Evolutionary conservation across 2,113 vertebrate genomes (phyloP).

Genomic region (Gopherus flavomarginatus): DNA sequence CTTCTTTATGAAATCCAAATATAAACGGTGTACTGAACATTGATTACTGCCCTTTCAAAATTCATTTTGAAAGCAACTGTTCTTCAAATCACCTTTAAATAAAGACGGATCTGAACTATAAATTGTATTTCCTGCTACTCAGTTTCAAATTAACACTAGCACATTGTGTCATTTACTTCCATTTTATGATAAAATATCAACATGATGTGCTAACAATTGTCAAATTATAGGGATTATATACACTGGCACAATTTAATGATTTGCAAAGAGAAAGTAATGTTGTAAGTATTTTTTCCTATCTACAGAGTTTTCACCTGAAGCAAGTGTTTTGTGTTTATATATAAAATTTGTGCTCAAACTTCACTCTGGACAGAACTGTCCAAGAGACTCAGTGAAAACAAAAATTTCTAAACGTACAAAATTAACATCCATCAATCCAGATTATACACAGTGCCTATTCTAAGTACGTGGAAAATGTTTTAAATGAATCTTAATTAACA

Average conservation of each 20-base stretch:
- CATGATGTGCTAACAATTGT: neutral
- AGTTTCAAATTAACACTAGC: neutral
- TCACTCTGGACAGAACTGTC: neutral
- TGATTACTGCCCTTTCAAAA: no score
- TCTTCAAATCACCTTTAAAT: neutral
- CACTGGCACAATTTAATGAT: neutral
- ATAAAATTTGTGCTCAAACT: neutral
- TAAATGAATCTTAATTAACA: neutral
- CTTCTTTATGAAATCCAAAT: neutral
- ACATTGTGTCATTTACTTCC: neutral
- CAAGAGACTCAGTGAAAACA: neutral
- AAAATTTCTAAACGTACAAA: neutral
- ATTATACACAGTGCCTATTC: neutral
- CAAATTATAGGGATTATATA: neutral
- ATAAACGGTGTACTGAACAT: neutral
- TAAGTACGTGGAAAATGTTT: neutral
- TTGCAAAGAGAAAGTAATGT: neutral
- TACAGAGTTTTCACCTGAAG: neutral
- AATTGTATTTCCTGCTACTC: neutral
- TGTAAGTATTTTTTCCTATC: neutral
- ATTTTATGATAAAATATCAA: neutral
- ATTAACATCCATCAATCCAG: neutral
- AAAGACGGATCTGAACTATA: neutral
- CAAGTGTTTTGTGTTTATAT: neutral
- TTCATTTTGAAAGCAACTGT: neutral